phyloP scores from a whole-genome alignment of 2,113 vertebrate species.

The Melanerpes formicivorus region DNA sequence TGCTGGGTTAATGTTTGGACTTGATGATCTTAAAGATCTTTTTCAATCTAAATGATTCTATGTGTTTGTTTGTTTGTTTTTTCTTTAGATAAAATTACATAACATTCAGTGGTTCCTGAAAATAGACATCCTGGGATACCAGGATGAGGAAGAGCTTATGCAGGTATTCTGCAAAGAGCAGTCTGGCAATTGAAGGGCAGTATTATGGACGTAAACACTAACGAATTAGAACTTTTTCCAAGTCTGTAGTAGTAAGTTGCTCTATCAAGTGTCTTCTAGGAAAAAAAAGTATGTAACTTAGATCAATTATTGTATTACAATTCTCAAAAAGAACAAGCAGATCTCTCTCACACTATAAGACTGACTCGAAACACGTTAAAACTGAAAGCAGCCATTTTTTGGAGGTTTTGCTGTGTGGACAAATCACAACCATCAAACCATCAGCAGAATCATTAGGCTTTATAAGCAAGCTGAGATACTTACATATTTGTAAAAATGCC shows the following conservation, averaged over 20 bases:
- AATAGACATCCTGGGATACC: background rate
- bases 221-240: background rate
- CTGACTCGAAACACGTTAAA: background rate
- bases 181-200: background rate
- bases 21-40: no score
- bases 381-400: background rate
- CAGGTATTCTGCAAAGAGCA: background rate
- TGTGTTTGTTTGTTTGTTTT: no score
- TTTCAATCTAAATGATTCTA: no score
- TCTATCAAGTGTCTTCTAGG: background rate
- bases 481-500: fast-evolving
- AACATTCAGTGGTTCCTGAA: background rate
- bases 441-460: background rate
- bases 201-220: background rate
- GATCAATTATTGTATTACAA: background rate
- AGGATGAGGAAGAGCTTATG: background rate
- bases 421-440: background rate
- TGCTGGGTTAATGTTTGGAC: no score
- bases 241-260: background rate
- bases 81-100: background rate
- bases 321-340: background rate
- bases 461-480: background rate
- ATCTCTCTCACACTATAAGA: background rate
- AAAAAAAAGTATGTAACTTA: background rate
- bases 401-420: background rate